Evolutionary conservation across 2,888 invertebrate genomes (phyloP).

Genomic region (Torymus texanus): DNA sequence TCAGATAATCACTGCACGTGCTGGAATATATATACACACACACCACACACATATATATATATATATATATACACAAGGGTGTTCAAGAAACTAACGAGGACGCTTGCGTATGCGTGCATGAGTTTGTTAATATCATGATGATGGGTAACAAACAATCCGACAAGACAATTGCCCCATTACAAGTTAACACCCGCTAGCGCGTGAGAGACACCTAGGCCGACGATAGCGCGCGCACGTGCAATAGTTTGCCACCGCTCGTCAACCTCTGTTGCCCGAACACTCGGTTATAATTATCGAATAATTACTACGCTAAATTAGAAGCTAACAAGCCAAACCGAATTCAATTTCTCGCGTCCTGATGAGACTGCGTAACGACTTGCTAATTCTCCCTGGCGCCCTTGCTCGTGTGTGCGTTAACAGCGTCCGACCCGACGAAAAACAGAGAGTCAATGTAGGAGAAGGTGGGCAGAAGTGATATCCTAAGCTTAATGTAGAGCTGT

Average conservation of each 20-base stretch:
- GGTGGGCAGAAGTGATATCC: too few species aligned
- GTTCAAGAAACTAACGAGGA: not conserved
- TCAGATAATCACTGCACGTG: too few species aligned
- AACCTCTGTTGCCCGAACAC: conserved; percentile 17
- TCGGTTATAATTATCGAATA: conserved; percentile 50
- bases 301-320: conserved; percentile 50
- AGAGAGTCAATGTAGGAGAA: too few species aligned
- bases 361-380: conserved; percentile 28
- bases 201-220: too few species aligned
- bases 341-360: conserved; percentile 47
- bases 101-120: not conserved
- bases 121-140: not conserved
- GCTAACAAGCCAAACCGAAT: conserved; percentile 47
- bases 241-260: conserved; percentile 21
- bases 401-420: too few species aligned
- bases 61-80: too few species aligned
- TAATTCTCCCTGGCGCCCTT: not conserved
- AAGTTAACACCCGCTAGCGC: not conserved
- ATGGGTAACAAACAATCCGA: conserved; percentile 14
- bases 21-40: too few species aligned
- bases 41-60: too few species aligned
- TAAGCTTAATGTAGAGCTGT: too few species aligned
- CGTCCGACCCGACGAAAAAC: too few species aligned
- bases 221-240: not conserved
- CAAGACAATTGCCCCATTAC: conserved; percentile 17